Percentiles rank a stretch among this genome's conserved stretches.
These are phyloP conservation scores for Hydrotaea diabolus DNA, from an alignment of 2,888 invertebrate genomes.

Conservation along the genomic window DNA sequence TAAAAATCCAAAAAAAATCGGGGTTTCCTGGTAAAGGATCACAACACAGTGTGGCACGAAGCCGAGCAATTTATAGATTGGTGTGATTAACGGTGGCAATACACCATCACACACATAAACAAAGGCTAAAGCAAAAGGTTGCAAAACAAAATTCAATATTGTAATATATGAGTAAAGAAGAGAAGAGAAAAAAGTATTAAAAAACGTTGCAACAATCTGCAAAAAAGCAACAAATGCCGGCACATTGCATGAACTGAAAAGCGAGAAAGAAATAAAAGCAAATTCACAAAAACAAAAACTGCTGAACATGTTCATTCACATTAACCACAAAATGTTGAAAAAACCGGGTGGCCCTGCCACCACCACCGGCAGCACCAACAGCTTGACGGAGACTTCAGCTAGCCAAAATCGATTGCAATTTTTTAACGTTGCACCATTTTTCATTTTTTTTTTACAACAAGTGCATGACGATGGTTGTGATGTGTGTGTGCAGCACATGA, in stretches of 20 bases:
- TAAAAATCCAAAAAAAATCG: not conserved
- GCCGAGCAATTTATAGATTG: constrained; percentile 1
- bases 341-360: not conserved
- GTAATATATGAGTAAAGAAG: not conserved
- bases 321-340: constrained; percentile 41
- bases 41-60: not conserved
- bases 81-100: not conserved
- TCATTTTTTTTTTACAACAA: no score
- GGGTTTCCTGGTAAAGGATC: not conserved
- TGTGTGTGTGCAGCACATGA: not conserved
- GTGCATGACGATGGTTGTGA: not conserved
- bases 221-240: constrained; percentile 49
- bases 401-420: constrained; percentile 46
- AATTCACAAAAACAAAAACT: constrained; percentile 2
- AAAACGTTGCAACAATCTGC: constrained; percentile 23
- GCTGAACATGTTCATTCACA: constrained; percentile 48
- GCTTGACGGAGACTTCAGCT: not conserved
- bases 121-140: not conserved
- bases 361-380: not conserved
- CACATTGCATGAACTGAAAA: constrained; percentile 26
- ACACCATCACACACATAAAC: not conserved
- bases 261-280: constrained; percentile 30
- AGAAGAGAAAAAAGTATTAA: not conserved
- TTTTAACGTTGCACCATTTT: constrained; percentile 13
- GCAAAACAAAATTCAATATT: not conserved